A percentile compares a stretch with the other conserved stretches of the same genome.
phyloP scores from a whole-genome alignment of 2,113 vertebrate genomes.

The Lagopus muta region DNA sequence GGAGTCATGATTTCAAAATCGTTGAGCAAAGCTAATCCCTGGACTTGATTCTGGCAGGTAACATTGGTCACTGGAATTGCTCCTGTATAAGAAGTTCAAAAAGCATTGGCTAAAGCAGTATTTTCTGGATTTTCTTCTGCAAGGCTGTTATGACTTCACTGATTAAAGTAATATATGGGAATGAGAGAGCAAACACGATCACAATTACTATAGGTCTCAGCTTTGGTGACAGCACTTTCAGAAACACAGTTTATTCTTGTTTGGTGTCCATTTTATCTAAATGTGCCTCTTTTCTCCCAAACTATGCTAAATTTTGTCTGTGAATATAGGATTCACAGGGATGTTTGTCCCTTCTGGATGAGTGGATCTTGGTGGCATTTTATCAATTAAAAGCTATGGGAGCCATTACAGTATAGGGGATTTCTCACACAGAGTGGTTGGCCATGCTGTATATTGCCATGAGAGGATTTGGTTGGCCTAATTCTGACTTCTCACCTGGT shows the following conservation, averaged over 20 bases:
- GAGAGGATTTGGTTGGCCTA: background rate
- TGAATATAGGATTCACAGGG: background rate
- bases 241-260: background rate
- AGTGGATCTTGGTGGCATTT: background rate
- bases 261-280: background rate
- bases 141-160: background rate
- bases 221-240: background rate
- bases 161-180: background rate
- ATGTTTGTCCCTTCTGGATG: background rate
- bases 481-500: background rate
- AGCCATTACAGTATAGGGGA: background rate
- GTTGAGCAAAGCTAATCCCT: background rate
- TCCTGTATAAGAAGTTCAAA: conserved; percentile 24
- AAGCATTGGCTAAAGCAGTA: conserved; percentile 14
- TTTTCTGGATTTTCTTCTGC: conserved; percentile 37
- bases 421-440: background rate
- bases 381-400: background rate
- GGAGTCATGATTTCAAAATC: conserved; percentile 8
- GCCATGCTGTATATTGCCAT: background rate
- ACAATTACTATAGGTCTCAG: background rate
- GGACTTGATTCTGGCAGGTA: conserved; percentile 38
- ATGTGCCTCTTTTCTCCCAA: background rate
- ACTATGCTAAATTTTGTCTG: background rate
- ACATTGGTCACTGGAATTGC: background rate
- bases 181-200: background rate